These are phyloP conservation scores for Sphinx pinastri DNA, from an alignment of 2,888 invertebrate species.

Conservation along the genomic window DNA sequence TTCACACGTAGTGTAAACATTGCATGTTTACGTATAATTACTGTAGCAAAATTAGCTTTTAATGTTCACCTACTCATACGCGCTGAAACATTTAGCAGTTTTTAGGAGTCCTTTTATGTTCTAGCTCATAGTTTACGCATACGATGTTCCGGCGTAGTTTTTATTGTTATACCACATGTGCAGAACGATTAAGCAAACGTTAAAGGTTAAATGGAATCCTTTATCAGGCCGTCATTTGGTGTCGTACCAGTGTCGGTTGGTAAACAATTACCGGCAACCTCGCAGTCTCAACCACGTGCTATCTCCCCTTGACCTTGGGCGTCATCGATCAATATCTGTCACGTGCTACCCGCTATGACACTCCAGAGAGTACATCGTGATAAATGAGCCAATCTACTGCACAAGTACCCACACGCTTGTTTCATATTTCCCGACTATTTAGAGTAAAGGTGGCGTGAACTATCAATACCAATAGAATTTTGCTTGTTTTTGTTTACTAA, in stretches of 20 bases:
- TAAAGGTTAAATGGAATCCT: constrained; percentile 45
- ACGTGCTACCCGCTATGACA: constrained; percentile 46
- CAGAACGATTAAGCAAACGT: constrained; percentile 42
- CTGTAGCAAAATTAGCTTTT: constrained; percentile 40
- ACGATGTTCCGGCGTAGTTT: neutral
- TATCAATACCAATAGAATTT: neutral
- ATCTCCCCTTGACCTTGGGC: constrained; percentile 69
- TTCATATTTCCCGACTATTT: constrained; percentile 39
- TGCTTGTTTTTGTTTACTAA: constrained; percentile 2
- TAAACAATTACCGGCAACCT: constrained; percentile 51
- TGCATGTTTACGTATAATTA: constrained; percentile 54
- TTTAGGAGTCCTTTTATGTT: constrained; percentile 42
- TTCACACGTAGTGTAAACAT: constrained; percentile 56
- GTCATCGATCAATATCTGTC: constrained; percentile 70
- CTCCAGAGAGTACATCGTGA: constrained; percentile 49
- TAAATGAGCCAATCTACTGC: constrained; percentile 52
- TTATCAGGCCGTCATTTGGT: constrained; percentile 51
- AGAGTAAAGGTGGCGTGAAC: constrained; percentile 1
- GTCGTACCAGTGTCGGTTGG: constrained; percentile 43
- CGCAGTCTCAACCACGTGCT: constrained; percentile 49
- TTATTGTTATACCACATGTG: constrained; percentile 38
- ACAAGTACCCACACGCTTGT: constrained; percentile 44
- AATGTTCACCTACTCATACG: constrained; percentile 51
- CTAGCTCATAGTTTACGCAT: constrained; percentile 48
- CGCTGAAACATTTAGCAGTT: constrained; percentile 32